Conservation (phyloP, 2,113 vertebrate genomes). For the Macrotus californicus region DNA sequence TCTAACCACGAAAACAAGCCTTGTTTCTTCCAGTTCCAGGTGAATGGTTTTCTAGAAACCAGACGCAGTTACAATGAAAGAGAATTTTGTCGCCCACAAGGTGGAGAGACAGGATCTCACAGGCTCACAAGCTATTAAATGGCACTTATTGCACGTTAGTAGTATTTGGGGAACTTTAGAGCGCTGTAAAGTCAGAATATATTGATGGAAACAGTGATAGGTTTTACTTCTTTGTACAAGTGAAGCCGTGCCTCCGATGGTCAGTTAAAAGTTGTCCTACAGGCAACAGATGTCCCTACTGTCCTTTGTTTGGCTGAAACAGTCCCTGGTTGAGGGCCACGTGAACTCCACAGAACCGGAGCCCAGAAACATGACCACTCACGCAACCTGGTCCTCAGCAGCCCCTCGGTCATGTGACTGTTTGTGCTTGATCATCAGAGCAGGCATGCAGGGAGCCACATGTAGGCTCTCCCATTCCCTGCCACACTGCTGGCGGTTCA, state of each 20-base stretch:
- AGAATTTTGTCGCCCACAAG: not conserved
- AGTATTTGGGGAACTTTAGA: not conserved
- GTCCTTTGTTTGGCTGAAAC: too few species aligned
- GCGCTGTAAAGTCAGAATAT: not conserved
- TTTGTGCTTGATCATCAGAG: too few species aligned
- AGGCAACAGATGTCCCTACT: too few species aligned
- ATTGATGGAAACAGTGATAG: not conserved
- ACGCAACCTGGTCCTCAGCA: not conserved
- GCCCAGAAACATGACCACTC: not conserved
- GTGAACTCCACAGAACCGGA: too few species aligned
- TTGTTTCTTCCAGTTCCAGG: not conserved
- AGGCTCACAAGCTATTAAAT: not conserved
- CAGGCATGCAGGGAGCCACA: accelerated
- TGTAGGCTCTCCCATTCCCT: not conserved
- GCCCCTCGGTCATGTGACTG: not conserved
- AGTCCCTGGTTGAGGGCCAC: not conserved
- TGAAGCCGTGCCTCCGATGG: not conserved
- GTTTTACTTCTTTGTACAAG: too few species aligned
- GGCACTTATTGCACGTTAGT: not conserved
- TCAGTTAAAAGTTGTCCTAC: too few species aligned
- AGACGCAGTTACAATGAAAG: not conserved
- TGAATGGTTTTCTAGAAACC: not conserved
- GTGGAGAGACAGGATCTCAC: not conserved
- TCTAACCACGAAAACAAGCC: not conserved
- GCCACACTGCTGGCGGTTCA: too few species aligned